Conservation (phyloP, 2,113 vertebrate genomes). For the Fukomys damarensis region DNA sequence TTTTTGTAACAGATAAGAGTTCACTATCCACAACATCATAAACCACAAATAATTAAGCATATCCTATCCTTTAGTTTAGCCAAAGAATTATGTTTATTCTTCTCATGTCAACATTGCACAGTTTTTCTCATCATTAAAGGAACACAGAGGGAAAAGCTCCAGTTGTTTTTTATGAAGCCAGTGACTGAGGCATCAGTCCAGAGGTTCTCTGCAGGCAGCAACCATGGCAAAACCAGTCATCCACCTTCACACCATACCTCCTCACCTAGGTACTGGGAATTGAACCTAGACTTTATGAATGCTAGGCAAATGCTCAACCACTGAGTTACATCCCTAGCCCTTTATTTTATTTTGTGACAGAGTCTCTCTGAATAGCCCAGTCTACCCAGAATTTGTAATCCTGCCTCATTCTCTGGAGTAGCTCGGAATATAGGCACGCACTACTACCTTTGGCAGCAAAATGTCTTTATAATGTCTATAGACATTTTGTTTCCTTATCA, state of each 20-base stretch:
- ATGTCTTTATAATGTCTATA: not conserved
- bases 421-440: not conserved
- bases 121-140: not conserved
- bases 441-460: not conserved
- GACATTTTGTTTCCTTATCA: not conserved
- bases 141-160: not conserved
- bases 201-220: not conserved
- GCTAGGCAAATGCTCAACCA: not conserved
- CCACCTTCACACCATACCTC: too few species aligned
- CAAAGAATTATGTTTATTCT: slow-evolving; percentile 22
- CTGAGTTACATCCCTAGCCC: not conserved
- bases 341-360: not conserved
- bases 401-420: not conserved
- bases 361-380: not conserved
- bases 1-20: not conserved
- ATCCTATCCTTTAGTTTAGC: not conserved
- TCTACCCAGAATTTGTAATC: not conserved
- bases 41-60: not conserved
- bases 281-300: not conserved
- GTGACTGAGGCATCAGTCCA: not conserved
- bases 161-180: not conserved
- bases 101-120: not conserved
- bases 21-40: not conserved
- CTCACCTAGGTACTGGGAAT: not conserved
- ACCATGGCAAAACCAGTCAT: not conserved